Percentiles rank a stretch among this genome's conserved stretches.
phyloP scores from a whole-genome alignment of 2,797 vertebrate species.

The Notoglanidium macrostoma region DNA sequence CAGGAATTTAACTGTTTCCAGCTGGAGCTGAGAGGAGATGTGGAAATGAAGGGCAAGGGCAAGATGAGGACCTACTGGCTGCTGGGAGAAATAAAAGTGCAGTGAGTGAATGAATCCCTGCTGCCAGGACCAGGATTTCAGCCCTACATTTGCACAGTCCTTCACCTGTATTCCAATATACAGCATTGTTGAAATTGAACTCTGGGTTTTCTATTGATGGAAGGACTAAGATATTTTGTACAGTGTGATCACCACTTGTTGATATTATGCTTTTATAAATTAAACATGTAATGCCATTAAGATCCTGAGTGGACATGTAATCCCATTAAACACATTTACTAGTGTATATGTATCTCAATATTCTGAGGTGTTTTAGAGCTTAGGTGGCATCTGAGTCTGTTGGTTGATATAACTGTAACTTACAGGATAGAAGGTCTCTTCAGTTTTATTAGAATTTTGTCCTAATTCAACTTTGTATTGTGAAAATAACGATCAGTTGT shows the following conservation, averaged over 20 bases:
- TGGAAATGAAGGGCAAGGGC: conserved; percentile 92
- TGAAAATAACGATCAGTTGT: conserved; percentile 1
- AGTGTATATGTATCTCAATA: neutral
- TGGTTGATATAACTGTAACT: neutral
- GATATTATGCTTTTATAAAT: conserved; percentile 8
- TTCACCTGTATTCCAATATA: conserved; percentile 14
- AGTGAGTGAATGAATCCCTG: conserved; percentile 61
- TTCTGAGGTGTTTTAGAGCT: neutral
- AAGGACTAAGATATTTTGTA: conserved; percentile 36
- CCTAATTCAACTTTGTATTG: neutral
- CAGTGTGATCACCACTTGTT: conserved; percentile 12
- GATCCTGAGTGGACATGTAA: neutral
- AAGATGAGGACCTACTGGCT: conserved; percentile 92
- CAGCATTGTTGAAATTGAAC: conserved; percentile 16
- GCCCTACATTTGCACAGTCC: neutral
- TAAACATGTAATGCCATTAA: neutral
- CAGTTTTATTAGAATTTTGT: neutral
- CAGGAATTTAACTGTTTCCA: conserved; percentile 86
- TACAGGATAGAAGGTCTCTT: neutral
- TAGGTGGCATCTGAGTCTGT: neutral
- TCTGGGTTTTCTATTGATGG: conserved; percentile 28
- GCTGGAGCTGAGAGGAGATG: conserved; percentile 85
- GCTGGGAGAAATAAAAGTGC: conserved; percentile 76
- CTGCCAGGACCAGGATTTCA: neutral
- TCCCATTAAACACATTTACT: neutral